A percentile compares a stretch with the other conserved stretches of the same genome.
Evolutionary conservation across 1,140 invertebrate genomes (phyloP).

Genomic region (Drosophila asahinai): DNA sequence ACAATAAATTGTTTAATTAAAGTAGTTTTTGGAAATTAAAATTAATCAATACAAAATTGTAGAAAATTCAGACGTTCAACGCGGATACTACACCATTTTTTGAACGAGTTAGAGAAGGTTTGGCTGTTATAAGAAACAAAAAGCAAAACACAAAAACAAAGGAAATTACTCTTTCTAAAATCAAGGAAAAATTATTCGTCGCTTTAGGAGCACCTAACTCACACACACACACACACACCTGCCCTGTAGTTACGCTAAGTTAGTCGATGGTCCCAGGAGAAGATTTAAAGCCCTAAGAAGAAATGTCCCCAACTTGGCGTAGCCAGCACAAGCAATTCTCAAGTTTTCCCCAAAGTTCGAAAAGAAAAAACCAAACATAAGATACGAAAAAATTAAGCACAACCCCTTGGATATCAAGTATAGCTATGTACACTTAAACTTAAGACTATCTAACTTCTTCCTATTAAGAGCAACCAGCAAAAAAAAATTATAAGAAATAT

Average conservation of each 20-base stretch:
- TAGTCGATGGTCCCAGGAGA: slow-evolving; percentile 7
- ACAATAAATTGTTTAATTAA: background rate
- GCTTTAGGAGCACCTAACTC: slow-evolving; percentile 61
- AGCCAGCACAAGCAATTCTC: slow-evolving; percentile 76
- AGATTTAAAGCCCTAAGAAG: slow-evolving; percentile 16
- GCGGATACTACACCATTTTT: background rate
- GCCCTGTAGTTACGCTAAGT: slow-evolving; percentile 61
- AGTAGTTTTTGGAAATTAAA: background rate
- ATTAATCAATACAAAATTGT: background rate
- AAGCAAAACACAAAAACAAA: slow-evolving; percentile 18
- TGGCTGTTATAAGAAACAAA: slow-evolving; percentile 21
- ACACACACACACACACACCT: slow-evolving; percentile 24
- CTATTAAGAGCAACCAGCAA: slow-evolving; percentile 48
- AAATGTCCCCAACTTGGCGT: slow-evolving; percentile 55
- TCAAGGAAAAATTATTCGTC: slow-evolving; percentile 44
- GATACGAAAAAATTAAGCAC: slow-evolving; percentile 39
- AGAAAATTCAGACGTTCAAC: slow-evolving; percentile 13
- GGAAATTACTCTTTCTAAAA: slow-evolving; percentile 22
- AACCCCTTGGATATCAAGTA: slow-evolving; percentile 48
- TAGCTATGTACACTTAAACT: slow-evolving; percentile 49
- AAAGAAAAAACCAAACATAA: slow-evolving; percentile 20
- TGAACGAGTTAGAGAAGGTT: slow-evolving; percentile 29
- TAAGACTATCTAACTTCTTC: slow-evolving; percentile 57
- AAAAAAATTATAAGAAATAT: slow-evolving; percentile 38
- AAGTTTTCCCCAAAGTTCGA: slow-evolving; percentile 49